Conservation (phyloP, 2,113 vertebrate genomes). For the Sapayoa aenigma region DNA sequence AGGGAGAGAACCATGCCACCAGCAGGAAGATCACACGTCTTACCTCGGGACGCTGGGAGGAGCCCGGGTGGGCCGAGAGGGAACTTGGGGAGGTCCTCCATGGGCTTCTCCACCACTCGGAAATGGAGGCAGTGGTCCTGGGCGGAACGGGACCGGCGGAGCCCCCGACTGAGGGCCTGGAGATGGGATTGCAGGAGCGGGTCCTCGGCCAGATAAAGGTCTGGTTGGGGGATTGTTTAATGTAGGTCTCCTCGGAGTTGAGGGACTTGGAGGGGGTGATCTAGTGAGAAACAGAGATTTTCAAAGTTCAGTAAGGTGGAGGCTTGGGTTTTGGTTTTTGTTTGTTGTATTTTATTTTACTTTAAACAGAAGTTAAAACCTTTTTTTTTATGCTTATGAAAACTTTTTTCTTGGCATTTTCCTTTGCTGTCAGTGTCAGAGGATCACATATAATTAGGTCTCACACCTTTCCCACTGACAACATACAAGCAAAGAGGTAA, state of each 20-base stretch:
- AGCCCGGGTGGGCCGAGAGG: slow-evolving; percentile 73
- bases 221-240: slow-evolving; percentile 56
- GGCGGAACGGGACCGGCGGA: slow-evolving; percentile 74
- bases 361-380: background rate
- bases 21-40: background rate
- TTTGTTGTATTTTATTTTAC: background rate
- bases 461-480: background rate
- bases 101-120: slow-evolving; percentile 73
- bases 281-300: slow-evolving; percentile 60
- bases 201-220: slow-evolving; percentile 69
- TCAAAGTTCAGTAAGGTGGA: background rate
- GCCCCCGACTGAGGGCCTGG: slow-evolving; percentile 74
- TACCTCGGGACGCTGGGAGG: slow-evolving; percentile 87
- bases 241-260: slow-evolving; percentile 76
- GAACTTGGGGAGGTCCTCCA: slow-evolving; percentile 69
- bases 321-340: background rate
- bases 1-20: slow-evolving; percentile 47
- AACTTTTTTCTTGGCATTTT: background rate
- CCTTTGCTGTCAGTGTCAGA: background rate
- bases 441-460: background rate
- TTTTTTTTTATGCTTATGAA: background rate
- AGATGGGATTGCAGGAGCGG: slow-evolving; percentile 72
- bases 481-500: background rate
- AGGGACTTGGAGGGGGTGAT: slow-evolving; percentile 86
- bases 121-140: slow-evolving; percentile 60